phyloP scores from a whole-genome alignment of 1,140 invertebrate species.

The Littorina saxatilis region DNA sequence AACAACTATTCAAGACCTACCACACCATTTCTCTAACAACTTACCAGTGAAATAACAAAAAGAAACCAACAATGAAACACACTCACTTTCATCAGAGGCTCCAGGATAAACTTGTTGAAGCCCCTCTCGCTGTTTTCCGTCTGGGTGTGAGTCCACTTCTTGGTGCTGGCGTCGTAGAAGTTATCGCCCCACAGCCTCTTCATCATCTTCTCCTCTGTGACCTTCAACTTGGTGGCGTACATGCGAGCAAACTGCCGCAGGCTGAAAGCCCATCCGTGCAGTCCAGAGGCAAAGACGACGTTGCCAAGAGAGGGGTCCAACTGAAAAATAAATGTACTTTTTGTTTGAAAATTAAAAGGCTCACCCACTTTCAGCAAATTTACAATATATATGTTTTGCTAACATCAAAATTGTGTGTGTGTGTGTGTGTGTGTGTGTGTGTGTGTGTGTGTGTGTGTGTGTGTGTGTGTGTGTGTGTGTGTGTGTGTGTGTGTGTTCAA shows the following conservation, averaged over 20 bases:
- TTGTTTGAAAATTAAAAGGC: neutral
- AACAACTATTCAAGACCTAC: too few relatives aligned
- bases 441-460: too few relatives aligned
- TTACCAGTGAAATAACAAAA: too few relatives aligned
- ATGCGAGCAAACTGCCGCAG: constrained; percentile 98
- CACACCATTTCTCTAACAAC: too few relatives aligned
- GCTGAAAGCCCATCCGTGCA: constrained; percentile 99
- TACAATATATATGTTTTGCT: too few relatives aligned
- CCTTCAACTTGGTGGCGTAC: constrained; percentile 98
- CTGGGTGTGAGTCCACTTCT: constrained; percentile 93
- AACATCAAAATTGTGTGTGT: too few relatives aligned
- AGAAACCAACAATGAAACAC: too few relatives aligned
- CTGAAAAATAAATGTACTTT: constrained; percentile 70
- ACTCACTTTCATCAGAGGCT: constrained; percentile 96
- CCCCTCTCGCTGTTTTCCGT: constrained; percentile 94
- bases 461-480: too few relatives aligned
- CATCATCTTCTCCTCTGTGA: constrained; percentile 88
- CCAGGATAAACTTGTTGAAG: constrained; percentile 99
- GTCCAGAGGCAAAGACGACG: constrained; percentile 98
- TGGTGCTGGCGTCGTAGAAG: constrained; percentile 90
- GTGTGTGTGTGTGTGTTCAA: too few relatives aligned
- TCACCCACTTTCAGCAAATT: too few relatives aligned
- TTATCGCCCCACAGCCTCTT: constrained; percentile 94
- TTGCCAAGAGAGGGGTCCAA: constrained; percentile 97
- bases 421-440: too few relatives aligned